Base-by-base conservation (phyloP, 2,797 vertebrate species). In the Dendrocincla fuliginosa region DNA sequence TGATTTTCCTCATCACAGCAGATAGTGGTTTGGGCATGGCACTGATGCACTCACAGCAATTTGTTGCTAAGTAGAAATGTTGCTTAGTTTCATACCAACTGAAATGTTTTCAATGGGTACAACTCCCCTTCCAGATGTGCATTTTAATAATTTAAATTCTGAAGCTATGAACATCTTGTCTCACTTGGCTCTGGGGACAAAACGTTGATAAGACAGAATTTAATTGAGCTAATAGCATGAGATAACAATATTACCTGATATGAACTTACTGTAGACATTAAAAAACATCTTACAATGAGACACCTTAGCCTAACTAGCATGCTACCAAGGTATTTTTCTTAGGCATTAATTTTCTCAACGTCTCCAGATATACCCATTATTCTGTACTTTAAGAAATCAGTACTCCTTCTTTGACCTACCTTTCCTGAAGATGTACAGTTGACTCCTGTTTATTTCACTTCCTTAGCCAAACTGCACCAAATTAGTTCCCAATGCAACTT, bases 1-100 rank as follows among this genome's bases (percentile, higher is more conserved):
- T 37, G 55, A 52, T 92, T 96, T 95, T 90, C 60, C 70, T 84
- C 77, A 63, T 70, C 37, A 25, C 16, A 24, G 39, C 14, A 59
- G 17, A 17, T 0, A 82, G 44, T 37, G 18, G 8, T 64, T 90
- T 61, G 63, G 47, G 16, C 63, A 75, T 15, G 50, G 86, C 12
- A 9, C 33, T 53, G 37, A 68, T 27, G 16, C 7, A 27, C 33
- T 92, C 35, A 64, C 28, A 78, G 47, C 13, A 44, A 37, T 69
- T 71, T 76, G 30, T 52, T 82, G 35, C 71, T 44, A 84, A 73
- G 75, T 41, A 90, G 33, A 89, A 79, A 44, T 9, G 23, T 39
- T 92, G 39, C 47, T 84, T 71, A 39, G 17, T 82, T 89, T 73
- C 25, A 5, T 47, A 59, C 55, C 12, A 79, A 16, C 33, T 63